Evolutionary conservation across 2,888 invertebrate species (phyloP), one percentile per base, ranked within the genome.

Genomic region (Harpalus rubripes): DNA sequence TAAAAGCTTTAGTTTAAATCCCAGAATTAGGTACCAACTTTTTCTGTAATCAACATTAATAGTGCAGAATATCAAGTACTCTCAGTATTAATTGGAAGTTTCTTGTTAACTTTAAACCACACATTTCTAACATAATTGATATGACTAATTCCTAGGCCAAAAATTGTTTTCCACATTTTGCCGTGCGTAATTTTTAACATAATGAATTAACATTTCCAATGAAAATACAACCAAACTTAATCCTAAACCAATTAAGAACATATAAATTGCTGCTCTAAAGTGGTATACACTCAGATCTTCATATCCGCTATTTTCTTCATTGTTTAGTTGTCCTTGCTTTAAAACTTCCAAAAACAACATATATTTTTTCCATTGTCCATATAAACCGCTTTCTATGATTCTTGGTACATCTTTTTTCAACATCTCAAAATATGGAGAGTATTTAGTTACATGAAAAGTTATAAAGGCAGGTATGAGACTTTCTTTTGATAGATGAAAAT

Each of bases 241-340:
- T 39, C 44, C 26, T 6, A 61, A 41, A 1, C 76, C 84, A 61
- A 84, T 1, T 18, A 84, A 22, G 12, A 44, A 84, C 22, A 78
- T 56, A 84, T 84, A 84, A n/a, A 84, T 44, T 10, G 61, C 76
- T 16, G 16, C 84, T 26, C 84, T 15, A 61, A 63, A 76, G 44
- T 84, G 84, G 12, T 84, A 61, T 10, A 84, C 3, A 41, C 32
- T 61, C 26, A 84, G 61, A 61, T 63, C 44, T 44, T 22, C 8
- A 84, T 76, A 76, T 76, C 84, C 61, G 4, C 6, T 8, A n/a
- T 6, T 15, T 39, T 74, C 72, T 26, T 83, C 63, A 8, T 44
- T 26, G n/a, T 59, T 59, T 79, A 39, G 7, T 58, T 15, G 32
- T 10, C 72, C 65, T 52, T 65, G 5, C 10, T 16, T 16, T 63